Conservation (phyloP, 2,888 invertebrate species). For the Perdita meconis region DNA sequence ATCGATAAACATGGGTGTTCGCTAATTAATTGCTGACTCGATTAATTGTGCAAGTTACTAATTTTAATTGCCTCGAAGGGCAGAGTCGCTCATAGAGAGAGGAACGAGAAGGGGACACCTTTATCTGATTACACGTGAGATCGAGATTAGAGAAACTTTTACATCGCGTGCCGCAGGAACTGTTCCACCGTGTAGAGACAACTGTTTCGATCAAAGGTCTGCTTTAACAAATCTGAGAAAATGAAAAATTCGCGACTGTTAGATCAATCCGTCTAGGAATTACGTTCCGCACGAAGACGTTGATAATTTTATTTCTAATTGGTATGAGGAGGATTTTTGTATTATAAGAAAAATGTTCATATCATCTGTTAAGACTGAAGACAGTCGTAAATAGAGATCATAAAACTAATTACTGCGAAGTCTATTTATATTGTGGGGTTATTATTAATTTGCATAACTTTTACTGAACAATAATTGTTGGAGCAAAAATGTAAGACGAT, state of each 20-base stretch:
- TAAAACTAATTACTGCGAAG: too few species aligned
- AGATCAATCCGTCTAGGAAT: too few species aligned
- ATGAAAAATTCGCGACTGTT: background rate
- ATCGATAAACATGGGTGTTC: conserved; percentile 20
- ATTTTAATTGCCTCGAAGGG: conserved; percentile 39
- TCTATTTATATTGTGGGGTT: too few species aligned
- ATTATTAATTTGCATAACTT: too few species aligned
- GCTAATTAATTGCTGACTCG: conserved; percentile 45
- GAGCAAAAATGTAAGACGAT: too few species aligned
- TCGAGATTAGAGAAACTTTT: conserved; percentile 27
- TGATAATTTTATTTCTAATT: too few species aligned
- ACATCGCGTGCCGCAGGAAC: background rate
- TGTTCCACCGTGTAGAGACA: background rate
- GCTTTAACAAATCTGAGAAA: background rate
- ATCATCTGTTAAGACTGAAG: too few species aligned
- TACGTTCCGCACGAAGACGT: too few species aligned
- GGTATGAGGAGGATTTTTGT: too few species aligned
- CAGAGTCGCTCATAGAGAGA: background rate
- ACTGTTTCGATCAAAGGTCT: background rate
- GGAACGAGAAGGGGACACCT: background rate
- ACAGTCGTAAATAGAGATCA: too few species aligned
- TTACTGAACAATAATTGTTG: too few species aligned
- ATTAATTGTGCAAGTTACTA: conserved; percentile 42
- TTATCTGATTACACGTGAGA: conserved; percentile 30
- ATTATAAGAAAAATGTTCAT: too few species aligned